Percentiles rank a stretch among this genome's conserved stretches.
Evolutionary conservation across 1,140 invertebrate species (phyloP).

Genomic region (Drosophila athabasca): DNA sequence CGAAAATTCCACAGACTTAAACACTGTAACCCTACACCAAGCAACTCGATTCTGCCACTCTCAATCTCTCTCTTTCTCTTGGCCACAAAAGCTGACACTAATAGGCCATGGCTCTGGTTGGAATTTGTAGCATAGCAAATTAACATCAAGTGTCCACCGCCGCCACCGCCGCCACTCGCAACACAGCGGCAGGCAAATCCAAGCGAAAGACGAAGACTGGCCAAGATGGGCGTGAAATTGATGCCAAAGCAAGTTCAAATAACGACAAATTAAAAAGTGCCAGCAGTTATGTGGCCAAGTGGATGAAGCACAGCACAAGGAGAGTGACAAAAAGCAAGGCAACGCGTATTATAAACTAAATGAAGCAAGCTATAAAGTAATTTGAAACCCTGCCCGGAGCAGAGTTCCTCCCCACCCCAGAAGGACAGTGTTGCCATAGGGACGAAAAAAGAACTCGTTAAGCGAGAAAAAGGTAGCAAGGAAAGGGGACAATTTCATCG

Average conservation of each 20-base stretch:
- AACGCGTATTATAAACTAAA: constrained; percentile 65
- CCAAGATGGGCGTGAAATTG: constrained; percentile 45
- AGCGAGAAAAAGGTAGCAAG: constrained; percentile 33
- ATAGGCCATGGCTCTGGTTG: constrained; percentile 24
- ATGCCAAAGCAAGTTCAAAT: constrained; percentile 51
- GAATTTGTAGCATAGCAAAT: constrained; percentile 35
- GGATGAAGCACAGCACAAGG: not conserved
- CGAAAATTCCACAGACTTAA: no score
- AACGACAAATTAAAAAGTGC: constrained; percentile 66
- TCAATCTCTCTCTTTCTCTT: not conserved
- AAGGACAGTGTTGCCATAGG: constrained; percentile 55
- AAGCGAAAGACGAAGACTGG: not conserved
- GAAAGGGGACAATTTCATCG: constrained; percentile 52
- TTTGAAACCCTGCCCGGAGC: constrained; percentile 53
- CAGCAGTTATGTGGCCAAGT: constrained; percentile 28
- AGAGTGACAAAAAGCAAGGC: constrained; percentile 32
- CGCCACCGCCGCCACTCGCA: constrained; percentile 8
- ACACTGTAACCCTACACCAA: no score
- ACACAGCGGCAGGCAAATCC: constrained; percentile 6
- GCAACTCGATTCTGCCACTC: constrained; percentile 5
- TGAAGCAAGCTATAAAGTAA: constrained; percentile 74
- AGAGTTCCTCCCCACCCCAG: constrained; percentile 12
- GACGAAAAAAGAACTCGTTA: constrained; percentile 62
- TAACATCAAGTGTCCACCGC: constrained; percentile 29
- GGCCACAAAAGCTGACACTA: constrained; percentile 36